A percentile compares a stretch with the other conserved stretches of the same genome.
These are phyloP conservation scores for Vidua chalybeata DNA, from an alignment of 2,113 vertebrate species.

Conservation along the genomic window DNA sequence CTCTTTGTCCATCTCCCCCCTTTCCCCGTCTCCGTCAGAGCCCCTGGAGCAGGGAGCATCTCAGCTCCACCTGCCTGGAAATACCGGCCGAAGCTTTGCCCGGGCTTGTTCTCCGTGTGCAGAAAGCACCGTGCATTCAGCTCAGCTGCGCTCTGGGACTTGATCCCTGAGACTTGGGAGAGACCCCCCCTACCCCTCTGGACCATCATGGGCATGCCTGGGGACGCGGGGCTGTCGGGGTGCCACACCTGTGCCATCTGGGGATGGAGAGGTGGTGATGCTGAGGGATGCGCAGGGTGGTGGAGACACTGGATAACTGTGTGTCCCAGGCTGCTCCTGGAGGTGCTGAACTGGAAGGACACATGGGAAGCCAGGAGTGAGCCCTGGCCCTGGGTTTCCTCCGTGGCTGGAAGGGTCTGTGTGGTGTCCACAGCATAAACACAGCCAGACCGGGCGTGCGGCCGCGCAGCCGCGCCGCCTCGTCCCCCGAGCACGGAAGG, in stretches of 20 bases:
- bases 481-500: background rate
- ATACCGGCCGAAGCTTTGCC: background rate
- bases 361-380: rapidly evolving
- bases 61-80: background rate
- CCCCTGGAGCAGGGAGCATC: background rate
- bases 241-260: rapidly evolving
- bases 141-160: background rate
- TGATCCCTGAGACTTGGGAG: background rate
- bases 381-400: background rate
- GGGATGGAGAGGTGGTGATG: background rate
- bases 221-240: rapidly evolving
- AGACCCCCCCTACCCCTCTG: background rate
- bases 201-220: rapidly evolving
- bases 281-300: rapidly evolving
- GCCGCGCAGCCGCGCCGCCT: background rate
- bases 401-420: background rate
- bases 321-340: background rate
- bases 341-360: background rate
- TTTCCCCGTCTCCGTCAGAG: rapidly evolving
- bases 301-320: rapidly evolving
- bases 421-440: background rate
- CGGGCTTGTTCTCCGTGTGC: slow-evolving; percentile 21
- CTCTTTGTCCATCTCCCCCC: background rate
- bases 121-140: background rate
- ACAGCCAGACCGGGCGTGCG: background rate